Percentiles rank a stretch among this genome's conserved stretches.
phyloP scores from a whole-genome alignment of 2,797 vertebrate genomes.

The Epinephelus awoara region DNA sequence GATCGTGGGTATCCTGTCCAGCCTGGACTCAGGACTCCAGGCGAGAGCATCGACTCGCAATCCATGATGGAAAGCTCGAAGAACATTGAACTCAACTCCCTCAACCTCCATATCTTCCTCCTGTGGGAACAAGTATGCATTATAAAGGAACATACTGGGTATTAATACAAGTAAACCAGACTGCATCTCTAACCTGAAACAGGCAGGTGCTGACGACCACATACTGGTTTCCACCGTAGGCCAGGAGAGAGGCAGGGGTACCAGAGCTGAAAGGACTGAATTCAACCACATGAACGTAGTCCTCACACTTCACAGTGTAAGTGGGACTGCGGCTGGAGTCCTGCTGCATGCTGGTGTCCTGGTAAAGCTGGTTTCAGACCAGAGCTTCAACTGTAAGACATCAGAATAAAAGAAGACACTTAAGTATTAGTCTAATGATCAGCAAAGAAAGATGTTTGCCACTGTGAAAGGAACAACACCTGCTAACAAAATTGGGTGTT shows the following conservation, averaged over 20 bases:
- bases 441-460: background rate
- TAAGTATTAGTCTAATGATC: background rate
- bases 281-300: conserved; percentile 95
- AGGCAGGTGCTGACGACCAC: conserved; percentile 92
- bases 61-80: conserved; percentile 92
- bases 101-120: conserved; percentile 93
- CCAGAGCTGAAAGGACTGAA: conserved; percentile 95
- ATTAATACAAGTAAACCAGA: background rate
- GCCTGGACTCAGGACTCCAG: conserved; percentile 95
- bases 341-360: conserved; percentile 87
- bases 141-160: background rate
- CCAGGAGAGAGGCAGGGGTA: conserved; percentile 89
- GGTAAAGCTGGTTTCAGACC: background rate
- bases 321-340: conserved; percentile 86
- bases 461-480: background rate
- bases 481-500: background rate
- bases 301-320: conserved; percentile 94
- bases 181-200: conserved; percentile 89
- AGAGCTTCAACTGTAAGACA: conserved; percentile 34
- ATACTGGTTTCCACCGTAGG: conserved; percentile 93
- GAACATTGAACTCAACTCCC: conserved; percentile 91
- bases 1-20: conserved; percentile 91
- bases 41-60: conserved; percentile 91
- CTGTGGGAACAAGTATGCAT: conserved; percentile 72
- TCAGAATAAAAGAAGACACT: conserved; percentile 8